Evolutionary conservation across 2,888 invertebrate genomes (phyloP), one percentile per base, ranked within the genome.

Genomic region (Listrodromus nycthemerus): DNA sequence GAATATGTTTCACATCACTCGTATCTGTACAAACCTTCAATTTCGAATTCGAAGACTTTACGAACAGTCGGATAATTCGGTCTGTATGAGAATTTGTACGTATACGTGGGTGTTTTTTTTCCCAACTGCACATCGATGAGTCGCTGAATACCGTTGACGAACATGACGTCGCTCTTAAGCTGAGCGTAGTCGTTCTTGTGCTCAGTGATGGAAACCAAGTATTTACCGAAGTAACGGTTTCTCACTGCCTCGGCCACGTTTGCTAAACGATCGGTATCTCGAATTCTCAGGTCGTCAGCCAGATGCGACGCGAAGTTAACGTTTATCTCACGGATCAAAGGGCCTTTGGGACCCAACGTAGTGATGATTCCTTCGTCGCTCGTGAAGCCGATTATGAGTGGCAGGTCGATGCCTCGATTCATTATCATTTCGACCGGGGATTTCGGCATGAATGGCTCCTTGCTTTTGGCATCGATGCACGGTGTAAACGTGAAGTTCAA

Each of bases 51-150:
- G 52, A 74, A 16, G 8, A 79, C 0, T 67, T 83, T 78, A 3
- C 27, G 2, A 4, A 76, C 0, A 21, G 80, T 24, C 16, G 61
- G 80, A 37, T 88, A 80, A 1, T 75, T 66, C 0, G 88, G 84
- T 2, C 80, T 33, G 82, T 95, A 95, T 0, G 95, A 93, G 88
- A 95, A 95, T 77, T 94, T 94, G 86, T 95, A 96, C 7, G 95
- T 94, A 87, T 94, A 96, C 0, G 95, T 94, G 0, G 95, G 94
- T 1, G 94, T 90, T 76, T 91, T 92, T 65, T 93, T 89, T 85
- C 94, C 93, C 13, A 93, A 91, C 33, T 33, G 33, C 33, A 8
- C 33, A 7, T 33, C 33, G 33, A 33, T 7, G 7, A 33, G 8
- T 33, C 93, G 91, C 83, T 93, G 93, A 66, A 94, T 90, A 0